Evolutionary conservation across 2,797 vertebrate species (phyloP), one percentile per base, ranked within the genome.

Genomic region (Dallia pectoralis): DNA sequence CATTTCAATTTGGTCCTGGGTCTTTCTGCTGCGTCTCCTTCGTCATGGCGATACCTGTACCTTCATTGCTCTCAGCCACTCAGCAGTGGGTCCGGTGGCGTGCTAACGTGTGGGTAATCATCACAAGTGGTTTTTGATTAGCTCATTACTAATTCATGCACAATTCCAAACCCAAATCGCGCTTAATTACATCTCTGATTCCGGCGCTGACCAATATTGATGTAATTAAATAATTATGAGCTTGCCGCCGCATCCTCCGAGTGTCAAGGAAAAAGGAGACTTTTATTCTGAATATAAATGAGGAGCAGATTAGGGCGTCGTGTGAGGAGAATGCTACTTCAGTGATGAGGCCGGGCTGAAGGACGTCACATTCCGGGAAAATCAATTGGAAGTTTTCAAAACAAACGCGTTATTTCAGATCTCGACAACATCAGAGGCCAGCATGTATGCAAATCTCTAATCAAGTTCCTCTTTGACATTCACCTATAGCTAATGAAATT

Each of bases 91-190:
- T 81, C 77, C 74, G 71, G 77, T 79, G 82, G 84, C 85, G 85
- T 86, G 71, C 85, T 89, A 73, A 87, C 81, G 84, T 81, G 74
- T 74, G 79, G 76, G 83, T 83, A 89, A 89, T 89, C 85, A 90
- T 82, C 82, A 77, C 81, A 84, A 91, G 88, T 92, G 88, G 80
- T 85, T 92, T 88, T 89, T 90, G 86, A 92, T 91, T 89, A 87
- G 87, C 83, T 91, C 87, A 91, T 92, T 89, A 91, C 89, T 92
- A 91, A 91, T 91, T 89, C 89, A 92, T 89, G 85, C 85, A 87
- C 87, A 87, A 77, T 84, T 85, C 78, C 66, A 85, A 88, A 90
- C 84, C 83, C 83, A 87, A 91, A 92, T 91, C 88, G 84, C 86
- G 87, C 88, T 90, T 91, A 92, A 92, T 92, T 92, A 90, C 85